A percentile compares a stretch with the other conserved stretches of the same genome.
phyloP scores from a whole-genome alignment of 2,113 vertebrate genomes.

The Hyperoodon ampullatus region DNA sequence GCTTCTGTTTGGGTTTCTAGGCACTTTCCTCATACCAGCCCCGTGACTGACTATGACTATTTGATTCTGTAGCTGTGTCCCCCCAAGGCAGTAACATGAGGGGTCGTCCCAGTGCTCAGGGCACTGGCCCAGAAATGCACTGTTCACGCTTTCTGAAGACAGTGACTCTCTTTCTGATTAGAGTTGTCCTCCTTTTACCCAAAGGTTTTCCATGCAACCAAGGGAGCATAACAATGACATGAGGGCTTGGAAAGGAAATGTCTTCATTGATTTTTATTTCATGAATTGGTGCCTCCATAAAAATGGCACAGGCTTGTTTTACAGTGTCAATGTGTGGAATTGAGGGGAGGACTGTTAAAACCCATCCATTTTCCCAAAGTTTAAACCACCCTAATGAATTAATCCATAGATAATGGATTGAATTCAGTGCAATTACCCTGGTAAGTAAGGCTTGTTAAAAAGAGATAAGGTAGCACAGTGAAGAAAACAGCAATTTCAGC shows the following conservation, averaged over 20 bases:
- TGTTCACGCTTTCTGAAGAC: slow-evolving; percentile 42
- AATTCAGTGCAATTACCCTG: slow-evolving; percentile 45
- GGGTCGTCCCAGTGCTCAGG: background rate
- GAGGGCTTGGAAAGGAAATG: slow-evolving; percentile 55
- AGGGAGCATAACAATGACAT: slow-evolving; percentile 39
- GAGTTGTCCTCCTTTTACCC: slow-evolving; percentile 57
- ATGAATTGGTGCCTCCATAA: slow-evolving; percentile 50
- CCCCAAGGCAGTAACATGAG: background rate
- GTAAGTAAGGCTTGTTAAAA: slow-evolving; percentile 64
- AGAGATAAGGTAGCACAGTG: slow-evolving; percentile 45
- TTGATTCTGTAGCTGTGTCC: background rate
- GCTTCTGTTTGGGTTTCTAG: background rate
- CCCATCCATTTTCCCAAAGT: slow-evolving; percentile 66
- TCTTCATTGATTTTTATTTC: slow-evolving; percentile 68
- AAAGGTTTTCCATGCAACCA: background rate
- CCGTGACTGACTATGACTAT: background rate
- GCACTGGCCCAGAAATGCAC: slow-evolving; percentile 45
- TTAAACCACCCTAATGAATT: slow-evolving; percentile 76
- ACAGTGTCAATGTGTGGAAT: slow-evolving; percentile 64
- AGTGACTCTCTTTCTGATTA: slow-evolving; percentile 56
- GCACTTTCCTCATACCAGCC: background rate
- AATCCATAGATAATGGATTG: slow-evolving; percentile 70
- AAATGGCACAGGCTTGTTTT: slow-evolving; percentile 60
- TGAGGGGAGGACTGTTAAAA: slow-evolving; percentile 46
- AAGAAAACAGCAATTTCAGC: slow-evolving; percentile 77